These are phyloP conservation scores for Todiramphus saurophagus DNA, from an alignment of 2,113 vertebrate genomes.

Conservation along the genomic window DNA sequence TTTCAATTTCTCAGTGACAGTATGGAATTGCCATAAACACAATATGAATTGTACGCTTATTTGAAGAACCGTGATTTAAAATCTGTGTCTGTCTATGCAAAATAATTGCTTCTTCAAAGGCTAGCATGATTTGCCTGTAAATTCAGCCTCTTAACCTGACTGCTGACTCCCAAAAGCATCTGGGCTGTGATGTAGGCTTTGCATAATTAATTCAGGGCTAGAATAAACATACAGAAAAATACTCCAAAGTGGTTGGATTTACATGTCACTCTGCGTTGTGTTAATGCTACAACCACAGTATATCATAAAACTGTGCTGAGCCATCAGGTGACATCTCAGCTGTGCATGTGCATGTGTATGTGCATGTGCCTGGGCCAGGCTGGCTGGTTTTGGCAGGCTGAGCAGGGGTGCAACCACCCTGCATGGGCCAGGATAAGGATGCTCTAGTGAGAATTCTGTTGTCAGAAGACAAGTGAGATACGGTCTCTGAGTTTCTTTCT, in stretches of 20 bases:
- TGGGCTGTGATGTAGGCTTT: not conserved
- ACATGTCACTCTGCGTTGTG: rapidly evolving
- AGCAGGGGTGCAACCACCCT: rapidly evolving
- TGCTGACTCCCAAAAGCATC: not conserved
- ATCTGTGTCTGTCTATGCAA: not conserved
- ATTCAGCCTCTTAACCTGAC: not conserved
- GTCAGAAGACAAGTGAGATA: not conserved
- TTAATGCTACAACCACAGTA: rapidly evolving
- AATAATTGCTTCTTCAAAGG: constrained; percentile 24
- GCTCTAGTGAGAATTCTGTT: rapidly evolving
- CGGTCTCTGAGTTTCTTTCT: not conserved
- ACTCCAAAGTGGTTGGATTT: not conserved
- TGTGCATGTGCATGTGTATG: too few species aligned
- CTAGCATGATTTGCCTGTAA: not conserved
- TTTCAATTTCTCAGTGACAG: not conserved
- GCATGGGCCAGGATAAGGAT: rapidly evolving
- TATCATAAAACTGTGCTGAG: rapidly evolving
- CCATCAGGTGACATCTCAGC: rapidly evolving
- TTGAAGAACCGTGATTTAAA: not conserved
- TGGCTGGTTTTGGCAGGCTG: rapidly evolving
- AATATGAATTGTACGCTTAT: not conserved
- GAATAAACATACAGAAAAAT: not conserved
- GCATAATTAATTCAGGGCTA: not conserved
- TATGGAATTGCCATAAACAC: not conserved
- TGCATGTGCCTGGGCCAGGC: rapidly evolving